Evolutionary conservation across 2,797 vertebrate genomes (phyloP), one percentile per base, ranked within the genome.

Genomic region (Natrix natrix): DNA sequence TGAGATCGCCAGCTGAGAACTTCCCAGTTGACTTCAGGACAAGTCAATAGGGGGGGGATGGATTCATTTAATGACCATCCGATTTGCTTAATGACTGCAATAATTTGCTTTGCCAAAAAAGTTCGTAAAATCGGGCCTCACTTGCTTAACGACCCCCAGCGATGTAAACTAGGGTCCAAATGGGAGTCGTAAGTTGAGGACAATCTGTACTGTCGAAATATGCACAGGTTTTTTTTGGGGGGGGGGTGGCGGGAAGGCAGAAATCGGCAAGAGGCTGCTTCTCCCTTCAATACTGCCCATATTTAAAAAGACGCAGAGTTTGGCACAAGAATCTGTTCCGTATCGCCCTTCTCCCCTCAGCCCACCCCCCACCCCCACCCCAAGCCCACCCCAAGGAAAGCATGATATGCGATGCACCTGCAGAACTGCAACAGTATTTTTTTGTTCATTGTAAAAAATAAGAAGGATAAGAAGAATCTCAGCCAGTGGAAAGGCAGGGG

Each of bases 341-440:
- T 55, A 22, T n/a, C 6, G 3, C 16, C 24, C 57, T 63, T 24
- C 55, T 43, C 55, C 8, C 52, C 12, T 55, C 0, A 1, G 0
- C n/a, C n/a, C 14, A 52, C 48, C 28, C 66, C n/a, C n/a, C 12
- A 2, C 4, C 43, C 32, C 4, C 54, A 0, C 32, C 37, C 60
- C 61, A 4, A 63, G 61, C 61, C 61, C 26, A 56, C 32, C 61
- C 26, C 32, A 69, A 57, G 37, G 88, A 94, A 91, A 92, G 86
- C 54, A 69, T n/a, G 91, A 92, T 94, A 92, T 91, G 89, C 91
- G 89, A 89, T 24, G 37, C 66, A 83, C 54, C 17, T 57, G 59
- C 43, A 17, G 94, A 96, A 96, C 95, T 97, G 97, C 97, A 92
- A 90, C 69, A 32, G 66, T 12, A 13, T 59, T 59, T 89, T 52